These are phyloP conservation scores for Amphimallon solstitiale DNA, from an alignment of 2,888 invertebrate species.

Conservation along the genomic window DNA sequence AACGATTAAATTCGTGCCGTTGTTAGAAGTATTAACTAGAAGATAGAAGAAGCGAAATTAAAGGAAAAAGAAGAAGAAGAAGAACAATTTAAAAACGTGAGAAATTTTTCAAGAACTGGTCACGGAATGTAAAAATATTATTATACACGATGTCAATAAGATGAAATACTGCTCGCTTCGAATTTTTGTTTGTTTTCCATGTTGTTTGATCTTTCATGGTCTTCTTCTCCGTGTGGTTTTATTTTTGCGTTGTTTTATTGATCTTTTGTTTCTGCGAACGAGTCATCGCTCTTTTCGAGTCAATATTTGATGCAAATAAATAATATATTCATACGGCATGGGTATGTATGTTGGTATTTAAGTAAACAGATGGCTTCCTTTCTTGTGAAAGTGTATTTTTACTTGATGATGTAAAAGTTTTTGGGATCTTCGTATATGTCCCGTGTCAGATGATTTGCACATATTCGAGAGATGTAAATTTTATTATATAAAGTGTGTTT, in stretches of 20 bases:
- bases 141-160: background rate
- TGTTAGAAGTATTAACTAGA: background rate
- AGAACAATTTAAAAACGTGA: too few species aligned
- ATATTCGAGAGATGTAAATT: too few species aligned
- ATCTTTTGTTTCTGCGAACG: conserved; percentile 18
- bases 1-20: conserved; percentile 2
- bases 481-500: too few species aligned
- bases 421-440: too few species aligned
- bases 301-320: conserved; percentile 3
- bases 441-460: too few species aligned
- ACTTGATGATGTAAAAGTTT: too few species aligned
- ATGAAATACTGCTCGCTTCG: background rate
- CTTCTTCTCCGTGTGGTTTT: background rate
- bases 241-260: conserved; percentile 3
- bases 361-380: conserved; percentile 8
- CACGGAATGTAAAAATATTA: conserved; percentile 2
- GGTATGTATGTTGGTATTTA: background rate
- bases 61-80: too few species aligned
- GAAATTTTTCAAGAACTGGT: background rate
- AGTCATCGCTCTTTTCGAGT: conserved; percentile 5
- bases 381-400: too few species aligned
- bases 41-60: background rate
- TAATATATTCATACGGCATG: too few species aligned
- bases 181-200: conserved; percentile 5
- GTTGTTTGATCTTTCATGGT: too few species aligned